Conservation (phyloP, 2,797 vertebrate species). For the Spea hammondii region DNA sequence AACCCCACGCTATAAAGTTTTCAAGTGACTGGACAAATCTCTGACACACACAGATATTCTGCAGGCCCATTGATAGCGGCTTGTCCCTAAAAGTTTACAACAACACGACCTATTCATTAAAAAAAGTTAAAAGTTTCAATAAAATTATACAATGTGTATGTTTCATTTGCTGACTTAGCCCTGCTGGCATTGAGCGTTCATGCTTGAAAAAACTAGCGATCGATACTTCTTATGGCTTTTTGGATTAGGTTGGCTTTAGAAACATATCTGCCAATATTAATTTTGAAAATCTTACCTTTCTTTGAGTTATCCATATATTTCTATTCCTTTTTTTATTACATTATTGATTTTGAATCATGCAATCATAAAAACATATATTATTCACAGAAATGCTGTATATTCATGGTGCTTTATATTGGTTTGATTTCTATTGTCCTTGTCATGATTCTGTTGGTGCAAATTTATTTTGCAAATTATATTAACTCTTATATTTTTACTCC, state of each 20-base stretch:
- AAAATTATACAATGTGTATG: constrained; percentile 26
- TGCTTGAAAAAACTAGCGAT: constrained; percentile 21
- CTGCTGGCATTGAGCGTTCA: constrained; percentile 18
- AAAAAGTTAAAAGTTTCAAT: constrained; percentile 12
- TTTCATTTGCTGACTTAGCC: constrained; percentile 23
- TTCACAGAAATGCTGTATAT: constrained; percentile 31
- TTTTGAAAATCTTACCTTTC: constrained; percentile 36
- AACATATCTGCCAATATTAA: constrained; percentile 41
- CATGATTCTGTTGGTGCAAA: background rate
- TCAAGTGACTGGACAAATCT: background rate
- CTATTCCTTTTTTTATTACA: constrained; percentile 32
- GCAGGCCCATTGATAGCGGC: background rate
- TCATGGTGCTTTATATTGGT: constrained; percentile 10
- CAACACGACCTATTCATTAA: background rate
- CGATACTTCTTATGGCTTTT: constrained; percentile 31
- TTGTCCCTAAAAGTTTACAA: background rate
- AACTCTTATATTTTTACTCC: background rate
- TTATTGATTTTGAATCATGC: constrained; percentile 40
- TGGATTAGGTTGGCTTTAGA: constrained; percentile 28
- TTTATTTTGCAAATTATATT: background rate
- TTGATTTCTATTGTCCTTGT: background rate
- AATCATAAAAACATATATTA: constrained; percentile 32
- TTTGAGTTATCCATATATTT: constrained; percentile 37
- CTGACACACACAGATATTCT: background rate
- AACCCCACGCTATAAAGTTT: too few species aligned